Conservation (phyloP, 2,113 vertebrate genomes). For the Megaceryle maxima region DNA sequence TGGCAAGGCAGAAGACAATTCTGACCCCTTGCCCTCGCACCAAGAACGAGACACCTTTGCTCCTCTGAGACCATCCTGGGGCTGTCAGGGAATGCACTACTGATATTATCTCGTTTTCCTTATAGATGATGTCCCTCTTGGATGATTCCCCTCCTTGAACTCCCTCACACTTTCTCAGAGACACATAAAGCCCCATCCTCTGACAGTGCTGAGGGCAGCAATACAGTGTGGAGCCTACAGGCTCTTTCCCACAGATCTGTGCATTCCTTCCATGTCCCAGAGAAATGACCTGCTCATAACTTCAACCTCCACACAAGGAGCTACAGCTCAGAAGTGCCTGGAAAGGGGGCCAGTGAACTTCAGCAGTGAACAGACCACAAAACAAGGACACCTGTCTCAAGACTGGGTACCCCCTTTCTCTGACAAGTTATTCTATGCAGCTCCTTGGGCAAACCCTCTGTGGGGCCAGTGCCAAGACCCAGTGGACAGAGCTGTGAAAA, state of each 20-base stretch:
- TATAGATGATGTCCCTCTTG: not conserved
- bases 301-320: not conserved
- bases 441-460: not conserved
- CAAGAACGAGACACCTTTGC: not conserved
- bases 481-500: not conserved
- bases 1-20: not conserved
- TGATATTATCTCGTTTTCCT: not conserved
- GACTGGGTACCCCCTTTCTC: not conserved
- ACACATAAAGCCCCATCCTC: not conserved
- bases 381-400: not conserved
- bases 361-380: not conserved
- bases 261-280: not conserved
- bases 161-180: not conserved
- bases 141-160: not conserved
- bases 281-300: not conserved
- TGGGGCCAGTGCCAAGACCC: not conserved
- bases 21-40: not conserved
- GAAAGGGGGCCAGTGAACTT: not conserved
- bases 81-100: not conserved
- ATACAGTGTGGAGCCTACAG: not conserved
- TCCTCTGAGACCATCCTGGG: not conserved
- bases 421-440: accelerated
- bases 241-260: not conserved
- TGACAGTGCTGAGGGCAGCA: accelerated
- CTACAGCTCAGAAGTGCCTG: not conserved